Percentiles rank a stretch among this genome's conserved stretches.
Conservation (phyloP, 2,113 vertebrate species). For the Cebidichthys violaceus region DNA sequence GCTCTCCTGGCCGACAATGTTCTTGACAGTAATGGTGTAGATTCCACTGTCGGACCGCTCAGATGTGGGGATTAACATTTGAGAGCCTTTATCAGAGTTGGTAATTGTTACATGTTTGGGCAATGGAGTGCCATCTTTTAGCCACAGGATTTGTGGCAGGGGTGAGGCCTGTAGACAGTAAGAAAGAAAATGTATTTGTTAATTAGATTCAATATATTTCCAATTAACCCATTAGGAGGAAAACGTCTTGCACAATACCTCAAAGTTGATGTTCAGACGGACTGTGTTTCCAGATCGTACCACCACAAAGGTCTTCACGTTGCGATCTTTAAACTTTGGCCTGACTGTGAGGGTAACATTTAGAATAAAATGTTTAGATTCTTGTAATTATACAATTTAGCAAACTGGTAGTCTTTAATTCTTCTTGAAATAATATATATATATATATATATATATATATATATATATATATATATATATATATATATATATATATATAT, state of each 20-base stretch:
- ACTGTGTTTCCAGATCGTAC: slow-evolving; percentile 86
- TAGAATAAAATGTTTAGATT: neutral
- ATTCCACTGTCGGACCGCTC: slow-evolving; percentile 84
- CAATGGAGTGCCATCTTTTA: slow-evolving; percentile 87
- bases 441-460: too few relatives aligned
- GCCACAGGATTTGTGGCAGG: slow-evolving; percentile 86
- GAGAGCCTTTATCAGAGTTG: slow-evolving; percentile 83
- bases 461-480: too few relatives aligned
- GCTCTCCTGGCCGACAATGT: slow-evolving; percentile 80
- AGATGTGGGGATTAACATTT: slow-evolving; percentile 86
- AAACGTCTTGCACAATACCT: slow-evolving; percentile 78
- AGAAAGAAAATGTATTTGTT: neutral
- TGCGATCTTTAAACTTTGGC: slow-evolving; percentile 86
- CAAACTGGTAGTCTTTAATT: neutral
- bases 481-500: too few relatives aligned
- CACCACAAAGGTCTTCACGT: slow-evolving; percentile 82
- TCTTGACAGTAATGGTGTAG: slow-evolving; percentile 86
- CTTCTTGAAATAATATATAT: neutral
- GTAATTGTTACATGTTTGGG: slow-evolving; percentile 79
- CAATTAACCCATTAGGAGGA: neutral
- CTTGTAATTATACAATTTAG: neutral
- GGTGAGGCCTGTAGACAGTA: slow-evolving; percentile 83
- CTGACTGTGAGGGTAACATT: slow-evolving; percentile 78
- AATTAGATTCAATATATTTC: neutral
- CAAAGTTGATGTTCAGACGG: slow-evolving; percentile 86